These are phyloP conservation scores for Oryzias sinensis DNA, from an alignment of 2,797 vertebrate species.

Conservation along the genomic window DNA sequence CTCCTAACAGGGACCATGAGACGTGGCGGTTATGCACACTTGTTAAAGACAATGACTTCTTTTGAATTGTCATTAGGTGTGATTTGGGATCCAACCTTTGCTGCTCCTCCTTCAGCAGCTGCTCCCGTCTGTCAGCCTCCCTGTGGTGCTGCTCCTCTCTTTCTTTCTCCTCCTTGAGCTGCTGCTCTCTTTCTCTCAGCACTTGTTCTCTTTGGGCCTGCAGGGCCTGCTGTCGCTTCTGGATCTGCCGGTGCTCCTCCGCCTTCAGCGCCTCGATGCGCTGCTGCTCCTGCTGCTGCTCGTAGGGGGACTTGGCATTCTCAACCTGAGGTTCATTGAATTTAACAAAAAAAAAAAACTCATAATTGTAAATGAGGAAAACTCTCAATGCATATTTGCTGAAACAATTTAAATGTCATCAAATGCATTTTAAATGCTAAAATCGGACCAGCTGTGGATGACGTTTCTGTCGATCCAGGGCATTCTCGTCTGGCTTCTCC, in stretches of 20 bases:
- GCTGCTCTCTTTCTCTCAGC: slow-evolving; percentile 78
- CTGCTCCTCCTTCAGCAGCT: slow-evolving; percentile 70
- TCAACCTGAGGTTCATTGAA: slow-evolving; percentile 20
- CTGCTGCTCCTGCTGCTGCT: slow-evolving; percentile 91
- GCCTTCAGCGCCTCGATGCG: slow-evolving; percentile 76
- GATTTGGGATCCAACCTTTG: slow-evolving; percentile 66
- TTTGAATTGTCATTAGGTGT: not conserved
- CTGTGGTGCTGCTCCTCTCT: slow-evolving; percentile 76
- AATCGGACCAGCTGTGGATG: slow-evolving; percentile 58
- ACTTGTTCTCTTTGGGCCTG: slow-evolving; percentile 78
- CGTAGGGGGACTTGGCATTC: slow-evolving; percentile 78
- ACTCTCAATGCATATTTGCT: not conserved
- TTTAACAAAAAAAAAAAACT: not conserved
- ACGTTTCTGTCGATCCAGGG: slow-evolving; percentile 64
- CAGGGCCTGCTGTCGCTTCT: slow-evolving; percentile 80
- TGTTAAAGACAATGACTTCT: not conserved
- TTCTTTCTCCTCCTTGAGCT: slow-evolving; percentile 76
- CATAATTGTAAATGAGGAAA: not conserved
- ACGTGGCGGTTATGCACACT: not conserved
- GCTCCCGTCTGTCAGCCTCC: slow-evolving; percentile 76
- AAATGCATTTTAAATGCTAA: not conserved
- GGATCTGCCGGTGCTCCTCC: slow-evolving; percentile 80
- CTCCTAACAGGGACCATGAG: slow-evolving; percentile 72
- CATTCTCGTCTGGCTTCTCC: slow-evolving; percentile 74
- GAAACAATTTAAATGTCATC: not conserved